These are phyloP conservation scores for Lottia gigantea DNA, from an alignment of 2,888 invertebrate genomes.

Conservation along the genomic window DNA sequence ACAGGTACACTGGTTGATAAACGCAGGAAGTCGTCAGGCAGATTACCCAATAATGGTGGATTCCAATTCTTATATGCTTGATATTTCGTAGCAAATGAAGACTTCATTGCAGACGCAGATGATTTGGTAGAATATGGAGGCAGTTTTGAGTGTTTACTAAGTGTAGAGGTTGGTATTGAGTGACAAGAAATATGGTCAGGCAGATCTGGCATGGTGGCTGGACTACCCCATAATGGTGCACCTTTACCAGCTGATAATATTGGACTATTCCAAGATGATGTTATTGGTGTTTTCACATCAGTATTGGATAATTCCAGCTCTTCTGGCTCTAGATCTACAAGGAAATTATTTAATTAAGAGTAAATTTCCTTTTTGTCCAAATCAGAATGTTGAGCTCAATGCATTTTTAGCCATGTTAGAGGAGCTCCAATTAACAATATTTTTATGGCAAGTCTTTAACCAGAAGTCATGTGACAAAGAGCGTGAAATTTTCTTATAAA, in stretches of 20 bases:
- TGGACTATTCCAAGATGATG: slow-evolving; percentile 19
- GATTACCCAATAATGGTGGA: slow-evolving; percentile 80
- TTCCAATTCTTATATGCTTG: slow-evolving; percentile 76
- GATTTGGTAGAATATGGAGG: slow-evolving; percentile 22
- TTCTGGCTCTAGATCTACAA: slow-evolving; percentile 27
- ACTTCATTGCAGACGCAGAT: slow-evolving; percentile 16
- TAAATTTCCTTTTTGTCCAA: background rate
- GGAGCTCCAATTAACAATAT: too few species aligned
- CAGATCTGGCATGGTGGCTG: background rate
- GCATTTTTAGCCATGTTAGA: too few species aligned
- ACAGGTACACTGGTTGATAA: slow-evolving; percentile 23
- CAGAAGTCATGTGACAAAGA: too few species aligned
- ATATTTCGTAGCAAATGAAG: slow-evolving; percentile 31
- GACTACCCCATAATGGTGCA: slow-evolving; percentile 10
- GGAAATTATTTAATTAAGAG: too few species aligned
- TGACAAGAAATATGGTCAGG: slow-evolving; percentile 7
- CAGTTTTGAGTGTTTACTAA: slow-evolving; percentile 29
- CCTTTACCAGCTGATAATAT: slow-evolving; percentile 4
- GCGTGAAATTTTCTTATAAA: too few species aligned
- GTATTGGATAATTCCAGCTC: slow-evolving; percentile 33
- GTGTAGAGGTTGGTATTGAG: slow-evolving; percentile 24
- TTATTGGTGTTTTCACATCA: slow-evolving; percentile 33
- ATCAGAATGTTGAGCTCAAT: too few species aligned
- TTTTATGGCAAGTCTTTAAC: too few species aligned
- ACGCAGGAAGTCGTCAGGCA: slow-evolving; percentile 84